Evolutionary conservation across 1,140 invertebrate genomes (phyloP).

Genomic region (Drosophila navojoa): DNA sequence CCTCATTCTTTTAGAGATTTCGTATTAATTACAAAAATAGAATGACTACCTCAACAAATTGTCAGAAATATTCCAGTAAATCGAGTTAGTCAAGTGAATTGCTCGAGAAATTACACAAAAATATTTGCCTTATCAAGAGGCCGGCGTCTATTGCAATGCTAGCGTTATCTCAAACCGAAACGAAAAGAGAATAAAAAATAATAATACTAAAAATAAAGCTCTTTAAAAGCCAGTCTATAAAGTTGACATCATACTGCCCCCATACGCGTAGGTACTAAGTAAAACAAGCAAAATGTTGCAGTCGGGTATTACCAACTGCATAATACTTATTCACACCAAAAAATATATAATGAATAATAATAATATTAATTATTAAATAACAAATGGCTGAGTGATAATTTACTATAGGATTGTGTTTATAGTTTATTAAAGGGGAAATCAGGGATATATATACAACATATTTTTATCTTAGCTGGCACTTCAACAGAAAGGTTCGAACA

Average conservation of each 20-base stretch:
- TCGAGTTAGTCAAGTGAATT: constrained; percentile 34
- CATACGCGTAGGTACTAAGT: constrained; percentile 19
- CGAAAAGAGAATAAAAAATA: constrained; percentile 4
- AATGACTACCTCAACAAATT: constrained; percentile 39
- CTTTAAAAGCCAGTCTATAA: constrained; percentile 13
- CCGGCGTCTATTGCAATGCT: constrained; percentile 8
- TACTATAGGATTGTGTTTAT: too few relatives aligned
- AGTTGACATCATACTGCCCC: constrained; percentile 37
- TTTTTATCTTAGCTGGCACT: too few relatives aligned
- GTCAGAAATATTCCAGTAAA: constrained; percentile 36
- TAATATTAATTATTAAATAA: too few relatives aligned
- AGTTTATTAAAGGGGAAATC: too few relatives aligned
- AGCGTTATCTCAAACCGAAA: constrained; percentile 25
- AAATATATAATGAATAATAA: constrained; percentile 10
- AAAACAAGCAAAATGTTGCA: too few relatives aligned
- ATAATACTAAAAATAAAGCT: constrained; percentile 6
- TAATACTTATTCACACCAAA: neutral
- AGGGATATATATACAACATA: too few relatives aligned
- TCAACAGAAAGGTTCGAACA: too few relatives aligned
- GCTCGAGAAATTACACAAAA: constrained; percentile 21
- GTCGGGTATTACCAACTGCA: too few relatives aligned
- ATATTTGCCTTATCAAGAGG: constrained; percentile 25
- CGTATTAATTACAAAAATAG: constrained; percentile 7
- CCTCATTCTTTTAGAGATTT: neutral
- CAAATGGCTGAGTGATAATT: too few relatives aligned